phyloP scores from a whole-genome alignment of 2,797 vertebrate species.

The Threskiornis aethiopicus region DNA sequence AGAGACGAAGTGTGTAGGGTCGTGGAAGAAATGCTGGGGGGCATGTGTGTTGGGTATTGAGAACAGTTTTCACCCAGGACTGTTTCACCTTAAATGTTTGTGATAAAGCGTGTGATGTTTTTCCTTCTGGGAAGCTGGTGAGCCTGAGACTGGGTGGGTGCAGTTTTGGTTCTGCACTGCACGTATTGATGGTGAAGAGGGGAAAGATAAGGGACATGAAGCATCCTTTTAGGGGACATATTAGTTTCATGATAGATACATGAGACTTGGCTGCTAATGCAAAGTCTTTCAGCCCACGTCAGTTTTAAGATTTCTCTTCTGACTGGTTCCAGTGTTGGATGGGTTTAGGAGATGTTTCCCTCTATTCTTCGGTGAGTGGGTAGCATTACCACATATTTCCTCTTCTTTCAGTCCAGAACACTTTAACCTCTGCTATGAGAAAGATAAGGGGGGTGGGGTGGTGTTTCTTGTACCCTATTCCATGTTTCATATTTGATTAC shows the following conservation, averaged over 20 bases:
- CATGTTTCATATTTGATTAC: background rate
- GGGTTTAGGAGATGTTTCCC: background rate
- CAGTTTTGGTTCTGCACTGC: background rate
- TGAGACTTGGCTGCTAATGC: background rate
- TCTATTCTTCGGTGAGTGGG: background rate
- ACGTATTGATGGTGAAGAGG: background rate
- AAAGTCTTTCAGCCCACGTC: background rate
- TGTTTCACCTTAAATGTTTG: background rate
- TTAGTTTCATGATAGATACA: background rate
- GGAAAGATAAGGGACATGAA: background rate
- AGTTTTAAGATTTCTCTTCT: background rate
- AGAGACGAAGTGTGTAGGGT: background rate
- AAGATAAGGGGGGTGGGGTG: fast-evolving
- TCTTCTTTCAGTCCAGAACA: background rate
- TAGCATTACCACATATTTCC: background rate
- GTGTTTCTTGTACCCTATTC: background rate
- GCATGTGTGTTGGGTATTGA: background rate
- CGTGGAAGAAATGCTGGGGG: background rate
- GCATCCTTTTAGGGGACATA: fast-evolving
- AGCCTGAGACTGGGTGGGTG: background rate
- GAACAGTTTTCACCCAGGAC: background rate
- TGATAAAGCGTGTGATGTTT: background rate
- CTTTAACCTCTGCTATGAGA: background rate
- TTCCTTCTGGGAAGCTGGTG: background rate
- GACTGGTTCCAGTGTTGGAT: background rate